phyloP scores from a whole-genome alignment of 2,797 vertebrate genomes.

The Fundulus diaphanus region DNA sequence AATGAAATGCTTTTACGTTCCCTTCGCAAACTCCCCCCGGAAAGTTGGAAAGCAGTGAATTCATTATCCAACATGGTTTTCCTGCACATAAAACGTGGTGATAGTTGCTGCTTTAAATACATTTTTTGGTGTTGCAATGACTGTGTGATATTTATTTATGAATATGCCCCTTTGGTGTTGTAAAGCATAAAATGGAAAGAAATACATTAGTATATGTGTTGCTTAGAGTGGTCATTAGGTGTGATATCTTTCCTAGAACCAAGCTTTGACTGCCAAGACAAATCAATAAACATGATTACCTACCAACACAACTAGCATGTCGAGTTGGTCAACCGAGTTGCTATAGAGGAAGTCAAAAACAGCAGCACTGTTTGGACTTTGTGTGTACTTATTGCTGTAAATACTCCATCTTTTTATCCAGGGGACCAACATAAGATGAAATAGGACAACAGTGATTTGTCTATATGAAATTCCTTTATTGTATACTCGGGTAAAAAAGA shows the following conservation, averaged over 20 bases:
- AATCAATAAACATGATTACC: neutral
- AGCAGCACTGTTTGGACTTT: neutral
- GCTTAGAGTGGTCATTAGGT: neutral
- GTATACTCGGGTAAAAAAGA: too few relatives aligned
- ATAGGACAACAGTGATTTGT: too few relatives aligned
- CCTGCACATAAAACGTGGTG: neutral
- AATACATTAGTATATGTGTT: too few relatives aligned
- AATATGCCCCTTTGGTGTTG: too few relatives aligned
- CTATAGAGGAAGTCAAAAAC: neutral
- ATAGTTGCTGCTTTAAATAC: neutral
- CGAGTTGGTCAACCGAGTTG: neutral
- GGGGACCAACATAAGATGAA: too few relatives aligned
- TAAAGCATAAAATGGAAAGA: too few relatives aligned
- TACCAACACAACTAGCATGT: neutral
- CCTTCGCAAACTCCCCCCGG: too few relatives aligned
- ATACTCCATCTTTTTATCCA: too few relatives aligned
- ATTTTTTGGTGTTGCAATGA: neutral
- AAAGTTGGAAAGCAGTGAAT: neutral
- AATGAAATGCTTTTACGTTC: conserved; percentile 65
- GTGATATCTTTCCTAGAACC: neutral
- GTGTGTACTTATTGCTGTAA: too few relatives aligned
- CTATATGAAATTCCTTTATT: too few relatives aligned
- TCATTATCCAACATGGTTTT: neutral
- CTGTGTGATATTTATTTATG: too few relatives aligned
- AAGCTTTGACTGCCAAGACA: too few relatives aligned